phyloP scores from a whole-genome alignment of 2,113 vertebrate genomes.

The Chionis minor region DNA sequence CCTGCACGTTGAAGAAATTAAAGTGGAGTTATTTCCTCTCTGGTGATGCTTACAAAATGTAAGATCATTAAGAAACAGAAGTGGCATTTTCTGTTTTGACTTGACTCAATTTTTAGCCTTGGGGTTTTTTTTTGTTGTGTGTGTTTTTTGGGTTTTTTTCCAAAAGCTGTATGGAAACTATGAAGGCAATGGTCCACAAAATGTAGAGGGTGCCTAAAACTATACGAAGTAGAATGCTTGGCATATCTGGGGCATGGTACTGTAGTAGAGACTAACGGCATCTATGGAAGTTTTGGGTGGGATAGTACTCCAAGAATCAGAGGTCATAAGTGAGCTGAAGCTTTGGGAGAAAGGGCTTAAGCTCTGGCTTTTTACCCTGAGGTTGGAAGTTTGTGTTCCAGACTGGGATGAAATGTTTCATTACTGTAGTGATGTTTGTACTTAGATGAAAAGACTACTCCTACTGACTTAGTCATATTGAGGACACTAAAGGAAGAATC shows the following conservation, averaged over 20 bases:
- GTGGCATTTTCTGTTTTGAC: constrained; percentile 20
- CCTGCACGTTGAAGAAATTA: background rate
- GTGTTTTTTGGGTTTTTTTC: background rate
- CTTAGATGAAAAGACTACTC: background rate
- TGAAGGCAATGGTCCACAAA: background rate
- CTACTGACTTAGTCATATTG: background rate
- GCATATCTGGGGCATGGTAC: background rate
- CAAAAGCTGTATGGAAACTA: background rate
- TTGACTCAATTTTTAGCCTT: background rate
- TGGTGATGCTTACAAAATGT: background rate
- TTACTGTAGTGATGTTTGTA: background rate
- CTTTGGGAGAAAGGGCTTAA: background rate
- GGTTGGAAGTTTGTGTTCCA: background rate
- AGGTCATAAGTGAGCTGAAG: background rate
- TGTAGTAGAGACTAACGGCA: background rate
- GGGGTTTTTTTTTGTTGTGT: too few species aligned
- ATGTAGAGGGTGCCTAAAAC: background rate
- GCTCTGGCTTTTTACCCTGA: background rate
- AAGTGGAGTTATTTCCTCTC: background rate
- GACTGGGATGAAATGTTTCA: background rate
- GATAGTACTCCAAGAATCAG: background rate
- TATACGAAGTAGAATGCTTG: background rate
- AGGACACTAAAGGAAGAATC: constrained; percentile 13
- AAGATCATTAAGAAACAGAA: background rate
- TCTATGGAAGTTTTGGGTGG: background rate